Evolutionary conservation across 2,888 invertebrate species (phyloP).

Genomic region (Tetragnatha montana): DNA sequence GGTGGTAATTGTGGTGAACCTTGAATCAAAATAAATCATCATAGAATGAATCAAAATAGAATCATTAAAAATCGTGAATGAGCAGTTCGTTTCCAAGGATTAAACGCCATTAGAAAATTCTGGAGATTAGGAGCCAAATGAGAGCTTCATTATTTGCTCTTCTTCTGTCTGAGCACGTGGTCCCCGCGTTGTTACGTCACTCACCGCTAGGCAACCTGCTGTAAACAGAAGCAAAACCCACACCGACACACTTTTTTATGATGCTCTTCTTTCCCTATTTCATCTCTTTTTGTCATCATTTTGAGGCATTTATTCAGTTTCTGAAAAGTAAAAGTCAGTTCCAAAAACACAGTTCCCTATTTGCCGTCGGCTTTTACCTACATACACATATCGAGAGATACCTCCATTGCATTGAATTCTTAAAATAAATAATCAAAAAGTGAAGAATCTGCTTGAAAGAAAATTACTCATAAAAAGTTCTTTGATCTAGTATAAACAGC

Average conservation of each 20-base stretch:
- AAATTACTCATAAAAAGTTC: no score
- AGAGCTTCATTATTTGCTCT: background rate
- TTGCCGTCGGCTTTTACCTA: background rate
- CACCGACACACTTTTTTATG: constrained; percentile 36
- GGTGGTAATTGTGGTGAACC: no score
- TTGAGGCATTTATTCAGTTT: background rate
- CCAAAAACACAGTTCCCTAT: background rate
- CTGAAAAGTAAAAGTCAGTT: background rate
- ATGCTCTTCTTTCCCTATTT: constrained; percentile 3
- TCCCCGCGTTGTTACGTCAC: constrained; percentile 48
- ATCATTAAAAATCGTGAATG: no score
- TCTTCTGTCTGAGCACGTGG: constrained; percentile 45
- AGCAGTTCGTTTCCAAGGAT: no score
- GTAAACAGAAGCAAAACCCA: constrained; percentile 51
- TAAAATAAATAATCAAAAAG: no score
- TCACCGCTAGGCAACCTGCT: constrained; percentile 62
- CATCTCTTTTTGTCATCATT: constrained; percentile 13
- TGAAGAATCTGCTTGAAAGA: no score
- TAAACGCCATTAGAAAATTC: background rate
- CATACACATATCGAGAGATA: no score
- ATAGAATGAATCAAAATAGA: no score
- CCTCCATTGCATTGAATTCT: no score
- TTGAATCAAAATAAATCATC: no score
- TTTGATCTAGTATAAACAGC: no score
- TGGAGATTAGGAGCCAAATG: constrained; percentile 26